Conservation (phyloP, 2,888 invertebrate genomes). For the Nineta flava region DNA sequence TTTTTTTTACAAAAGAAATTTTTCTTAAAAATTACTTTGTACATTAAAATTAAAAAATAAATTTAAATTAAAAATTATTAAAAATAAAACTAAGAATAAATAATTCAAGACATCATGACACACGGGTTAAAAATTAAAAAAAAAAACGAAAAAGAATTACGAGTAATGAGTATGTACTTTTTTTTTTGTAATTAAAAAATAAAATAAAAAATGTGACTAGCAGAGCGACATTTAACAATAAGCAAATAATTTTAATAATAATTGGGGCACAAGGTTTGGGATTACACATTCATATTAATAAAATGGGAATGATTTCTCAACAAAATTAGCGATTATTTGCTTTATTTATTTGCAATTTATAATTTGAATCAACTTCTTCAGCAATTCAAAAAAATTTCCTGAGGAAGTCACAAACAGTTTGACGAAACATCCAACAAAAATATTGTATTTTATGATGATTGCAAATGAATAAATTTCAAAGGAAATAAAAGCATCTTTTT, state of each 20-base stretch:
- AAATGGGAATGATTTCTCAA: neutral
- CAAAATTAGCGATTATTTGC: neutral
- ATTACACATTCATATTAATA: neutral
- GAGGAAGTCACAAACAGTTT: too few relatives aligned
- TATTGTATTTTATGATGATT: neutral
- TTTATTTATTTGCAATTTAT: neutral
- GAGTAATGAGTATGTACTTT: too few relatives aligned
- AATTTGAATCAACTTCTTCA: too few relatives aligned
- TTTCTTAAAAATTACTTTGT: neutral
- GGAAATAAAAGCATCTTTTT: too few relatives aligned
- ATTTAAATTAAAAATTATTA: neutral
- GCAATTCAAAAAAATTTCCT: too few relatives aligned
- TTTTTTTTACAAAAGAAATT: neutral
- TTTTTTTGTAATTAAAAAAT: too few relatives aligned
- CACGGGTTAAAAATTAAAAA: neutral
- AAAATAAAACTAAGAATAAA: neutral
- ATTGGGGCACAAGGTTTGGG: neutral
- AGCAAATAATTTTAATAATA: neutral
- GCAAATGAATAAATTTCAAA: neutral
- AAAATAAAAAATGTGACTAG: conserved; percentile 4
- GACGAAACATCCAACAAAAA: too few relatives aligned
- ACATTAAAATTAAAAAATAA: neutral
- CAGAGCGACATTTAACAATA: conserved; percentile 6
- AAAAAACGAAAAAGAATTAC: too few relatives aligned
- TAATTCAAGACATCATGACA: neutral